Conservation (phyloP, 2,888 invertebrate species). For the Nemotelus nigrinus region DNA sequence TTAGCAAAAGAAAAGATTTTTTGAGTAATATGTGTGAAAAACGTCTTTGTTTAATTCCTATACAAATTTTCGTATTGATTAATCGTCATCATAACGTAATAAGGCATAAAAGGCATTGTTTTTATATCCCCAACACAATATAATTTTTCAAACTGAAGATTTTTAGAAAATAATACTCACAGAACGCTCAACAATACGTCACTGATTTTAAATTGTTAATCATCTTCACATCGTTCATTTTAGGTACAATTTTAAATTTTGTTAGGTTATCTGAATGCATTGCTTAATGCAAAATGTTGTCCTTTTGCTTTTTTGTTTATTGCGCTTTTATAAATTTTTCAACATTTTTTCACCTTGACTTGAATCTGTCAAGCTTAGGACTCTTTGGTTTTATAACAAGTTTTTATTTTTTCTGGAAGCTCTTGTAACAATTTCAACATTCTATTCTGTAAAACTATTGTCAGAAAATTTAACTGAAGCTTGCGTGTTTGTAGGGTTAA, state of each 20-base stretch:
- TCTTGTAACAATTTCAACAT: conserved; percentile 27
- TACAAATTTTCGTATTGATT: conserved; percentile 26
- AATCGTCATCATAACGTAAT: conserved; percentile 45
- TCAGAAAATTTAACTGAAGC: conserved; percentile 11
- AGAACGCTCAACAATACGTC: no score
- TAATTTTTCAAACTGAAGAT: background rate
- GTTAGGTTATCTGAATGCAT: no score
- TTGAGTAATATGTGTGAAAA: background rate
- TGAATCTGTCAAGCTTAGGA: conserved; percentile 7
- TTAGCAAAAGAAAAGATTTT: background rate
- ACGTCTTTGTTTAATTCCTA: conserved; percentile 23
- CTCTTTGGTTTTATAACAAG: conserved; percentile 1
- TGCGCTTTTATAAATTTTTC: no score
- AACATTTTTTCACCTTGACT: no score
- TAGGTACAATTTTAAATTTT: no score
- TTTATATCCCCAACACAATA: conserved; percentile 26
- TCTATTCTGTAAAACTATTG: conserved; percentile 9
- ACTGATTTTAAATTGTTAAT: no score
- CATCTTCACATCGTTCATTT: no score
- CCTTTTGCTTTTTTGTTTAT: no score
- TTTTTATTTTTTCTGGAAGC: conserved; percentile 34
- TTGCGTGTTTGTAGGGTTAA: background rate
- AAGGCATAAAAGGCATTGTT: conserved; percentile 51
- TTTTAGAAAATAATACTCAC: no score
- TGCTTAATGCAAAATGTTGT: no score